A percentile compares a stretch with the other conserved stretches of the same genome.
Conservation (phyloP, 2,888 invertebrate species). For the Lucinisca nassula region DNA sequence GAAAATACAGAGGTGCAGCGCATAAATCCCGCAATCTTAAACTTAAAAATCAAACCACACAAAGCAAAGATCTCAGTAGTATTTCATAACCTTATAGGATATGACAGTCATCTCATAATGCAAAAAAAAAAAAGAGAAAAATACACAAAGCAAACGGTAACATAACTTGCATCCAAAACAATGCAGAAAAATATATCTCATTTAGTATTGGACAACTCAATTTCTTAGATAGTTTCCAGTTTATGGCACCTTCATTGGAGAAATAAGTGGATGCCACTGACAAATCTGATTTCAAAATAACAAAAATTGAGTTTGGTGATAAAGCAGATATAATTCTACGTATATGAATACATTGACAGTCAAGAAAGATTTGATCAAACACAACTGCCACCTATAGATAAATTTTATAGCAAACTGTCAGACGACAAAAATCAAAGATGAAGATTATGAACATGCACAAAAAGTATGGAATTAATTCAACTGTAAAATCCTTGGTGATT, state of each 20-base stretch:
- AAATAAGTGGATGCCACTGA: no score
- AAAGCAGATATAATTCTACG: no score
- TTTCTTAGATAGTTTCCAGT: slow-evolving; percentile 59
- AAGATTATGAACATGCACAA: no score
- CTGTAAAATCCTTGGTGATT: slow-evolving; percentile 70
- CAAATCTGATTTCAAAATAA: no score
- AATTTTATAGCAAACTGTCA: no score
- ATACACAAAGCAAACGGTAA: slow-evolving; percentile 9
- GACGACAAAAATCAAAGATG: no score
- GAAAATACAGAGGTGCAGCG: slow-evolving; percentile 37
- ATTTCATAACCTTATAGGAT: slow-evolving; percentile 43
- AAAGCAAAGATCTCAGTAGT: slow-evolving; percentile 36
- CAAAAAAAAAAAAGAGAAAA: no score
- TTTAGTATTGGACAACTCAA: slow-evolving; percentile 70
- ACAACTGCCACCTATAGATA: no score
- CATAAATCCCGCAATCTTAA: slow-evolving; percentile 22
- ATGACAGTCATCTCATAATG: slow-evolving; percentile 48
- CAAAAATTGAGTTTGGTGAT: no score
- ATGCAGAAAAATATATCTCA: slow-evolving; percentile 71
- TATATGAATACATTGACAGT: no score
- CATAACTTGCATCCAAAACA: slow-evolving; percentile 68
- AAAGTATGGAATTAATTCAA: no score
- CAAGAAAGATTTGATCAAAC: no score
- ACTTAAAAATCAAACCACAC: slow-evolving; percentile 25
- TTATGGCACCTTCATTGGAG: slow-evolving; percentile 47